Base-by-base conservation (phyloP, 2,888 invertebrate genomes). In the Cyaniris semiargus region DNA sequence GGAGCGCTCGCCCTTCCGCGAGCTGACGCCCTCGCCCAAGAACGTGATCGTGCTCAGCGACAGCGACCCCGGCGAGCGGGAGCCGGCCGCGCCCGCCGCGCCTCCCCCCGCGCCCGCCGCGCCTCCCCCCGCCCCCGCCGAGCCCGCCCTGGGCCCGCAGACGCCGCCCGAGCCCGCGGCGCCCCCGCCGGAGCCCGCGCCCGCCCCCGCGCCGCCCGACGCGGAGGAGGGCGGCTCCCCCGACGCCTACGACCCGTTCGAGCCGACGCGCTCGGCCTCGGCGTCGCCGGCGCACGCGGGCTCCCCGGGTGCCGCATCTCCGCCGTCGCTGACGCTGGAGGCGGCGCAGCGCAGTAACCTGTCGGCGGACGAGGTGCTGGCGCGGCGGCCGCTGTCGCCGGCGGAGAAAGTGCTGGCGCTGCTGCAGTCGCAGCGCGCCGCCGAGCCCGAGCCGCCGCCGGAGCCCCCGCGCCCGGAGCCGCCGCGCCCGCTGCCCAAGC, bases 171-270 rank as follows among this genome's bases (percentile, higher is more conserved):
- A 96, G 0, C 77, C 77, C 48, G 96, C 3, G 96, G 96, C 0
- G 7, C 72, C 78, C 31, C 77, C 76, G 38, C 78, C 80, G 10
- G 95, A 10, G 94, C 95, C 81, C n/a, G 82, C 81, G 38, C 81
- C 84, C 60, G 81, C 70, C 79, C 96, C 96, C 96, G 38, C 77
- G 27, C 58, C 75, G 13, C 0, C 96, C 96, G 0, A 96, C 96
- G 85, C 84, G 96, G 97, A 86, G 0, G 97, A 96, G 86, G 97
- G 97, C 0, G 93, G 21, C 96, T 76, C 97, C 18, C 97, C 97
- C 0, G 97, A 97, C 88, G 97, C 96, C 3, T 98, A 98, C 89
- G 98, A 98, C 95, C 98, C 98, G 1, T 98, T 97, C 89, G 98
- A 98, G 89, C 98, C 98, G 0, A 98, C 98, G 10, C 97, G 97